phyloP scores from a whole-genome alignment of 2,797 vertebrate genomes.

The Xyrichtys novacula region DNA sequence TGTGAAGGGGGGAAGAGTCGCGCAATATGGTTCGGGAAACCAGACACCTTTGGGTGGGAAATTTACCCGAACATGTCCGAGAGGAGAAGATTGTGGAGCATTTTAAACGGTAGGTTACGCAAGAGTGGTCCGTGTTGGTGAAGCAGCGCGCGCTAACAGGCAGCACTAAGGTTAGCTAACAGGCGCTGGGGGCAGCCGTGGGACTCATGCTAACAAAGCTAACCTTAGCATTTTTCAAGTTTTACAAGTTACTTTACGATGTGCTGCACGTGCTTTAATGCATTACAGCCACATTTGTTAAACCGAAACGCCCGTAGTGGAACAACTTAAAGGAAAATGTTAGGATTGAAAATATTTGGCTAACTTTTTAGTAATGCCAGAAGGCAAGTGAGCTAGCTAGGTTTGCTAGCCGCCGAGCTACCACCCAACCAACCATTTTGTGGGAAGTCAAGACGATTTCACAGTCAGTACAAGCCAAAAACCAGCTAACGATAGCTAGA shows the following conservation, averaged over 20 bases:
- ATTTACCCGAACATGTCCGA: slow-evolving; percentile 99
- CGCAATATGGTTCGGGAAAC: slow-evolving; percentile 99
- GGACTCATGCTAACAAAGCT: slow-evolving; percentile 62
- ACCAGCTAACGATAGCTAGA: slow-evolving; percentile 42
- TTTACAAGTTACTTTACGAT: slow-evolving; percentile 17
- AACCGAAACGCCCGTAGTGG: not conserved
- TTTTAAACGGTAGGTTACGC: slow-evolving; percentile 97
- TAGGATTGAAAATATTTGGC: slow-evolving; percentile 28
- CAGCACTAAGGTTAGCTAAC: slow-evolving; percentile 44
- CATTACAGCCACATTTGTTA: not conserved
- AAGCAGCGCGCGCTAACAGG: slow-evolving; percentile 74
- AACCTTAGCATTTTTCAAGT: slow-evolving; percentile 58
- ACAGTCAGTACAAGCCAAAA: slow-evolving; percentile 55
- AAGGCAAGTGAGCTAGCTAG: slow-evolving; percentile 42
- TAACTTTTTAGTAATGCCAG: slow-evolving; percentile 62
- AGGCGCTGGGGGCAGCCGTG: slow-evolving; percentile 45
- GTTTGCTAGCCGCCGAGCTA: slow-evolving; percentile 68
- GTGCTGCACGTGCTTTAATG: not conserved
- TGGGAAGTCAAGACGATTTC: slow-evolving; percentile 78
- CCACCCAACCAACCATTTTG: slow-evolving; percentile 81
- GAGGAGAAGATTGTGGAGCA: slow-evolving; percentile 99
- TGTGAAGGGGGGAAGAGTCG: slow-evolving; percentile 76
- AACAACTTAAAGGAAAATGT: not conserved
- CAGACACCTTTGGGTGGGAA: slow-evolving; percentile 99
- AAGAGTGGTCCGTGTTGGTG: slow-evolving; percentile 65